Conservation (phyloP, 1,140 invertebrate species). For the Drosophila sucinea region DNA sequence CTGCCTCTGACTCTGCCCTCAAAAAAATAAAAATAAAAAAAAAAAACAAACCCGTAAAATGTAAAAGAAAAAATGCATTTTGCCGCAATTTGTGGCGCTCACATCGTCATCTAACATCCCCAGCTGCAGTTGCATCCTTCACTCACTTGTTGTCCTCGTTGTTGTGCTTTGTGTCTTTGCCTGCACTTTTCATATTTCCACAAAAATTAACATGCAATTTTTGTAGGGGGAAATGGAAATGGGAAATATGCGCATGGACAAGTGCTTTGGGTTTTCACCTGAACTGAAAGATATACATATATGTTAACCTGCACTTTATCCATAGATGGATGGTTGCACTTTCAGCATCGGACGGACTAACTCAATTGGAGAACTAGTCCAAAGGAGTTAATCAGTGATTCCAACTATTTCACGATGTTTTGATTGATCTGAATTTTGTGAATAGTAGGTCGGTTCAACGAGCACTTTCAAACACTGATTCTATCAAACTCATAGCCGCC, state of each 20-base stretch:
- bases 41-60: neutral
- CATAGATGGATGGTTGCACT: neutral
- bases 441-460: too few relatives aligned
- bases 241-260: conserved; percentile 23
- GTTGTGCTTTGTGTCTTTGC: conserved; percentile 33
- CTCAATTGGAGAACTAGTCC: too few relatives aligned
- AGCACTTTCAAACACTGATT: too few relatives aligned
- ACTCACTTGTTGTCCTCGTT: conserved; percentile 16
- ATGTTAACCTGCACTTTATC: neutral
- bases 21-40: neutral
- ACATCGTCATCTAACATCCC: conserved; percentile 44
- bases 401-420: too few relatives aligned
- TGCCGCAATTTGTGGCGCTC: conserved; percentile 74
- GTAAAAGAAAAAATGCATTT: conserved; percentile 69
- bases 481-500: too few relatives aligned
- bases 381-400: too few relatives aligned
- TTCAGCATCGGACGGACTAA: too few relatives aligned
- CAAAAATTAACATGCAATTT: conserved; percentile 58
- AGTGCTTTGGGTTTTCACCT: conserved; percentile 7
- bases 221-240: neutral
- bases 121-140: conserved; percentile 46
- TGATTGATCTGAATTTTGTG: too few relatives aligned
- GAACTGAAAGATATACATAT: neutral
- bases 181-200: conserved; percentile 45
- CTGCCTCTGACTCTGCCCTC: conserved; percentile 9